A percentile compares a stretch with the other conserved stretches of the same genome.
These are phyloP conservation scores for Battus philenor DNA, from an alignment of 1,140 invertebrate genomes.

Conservation along the genomic window DNA sequence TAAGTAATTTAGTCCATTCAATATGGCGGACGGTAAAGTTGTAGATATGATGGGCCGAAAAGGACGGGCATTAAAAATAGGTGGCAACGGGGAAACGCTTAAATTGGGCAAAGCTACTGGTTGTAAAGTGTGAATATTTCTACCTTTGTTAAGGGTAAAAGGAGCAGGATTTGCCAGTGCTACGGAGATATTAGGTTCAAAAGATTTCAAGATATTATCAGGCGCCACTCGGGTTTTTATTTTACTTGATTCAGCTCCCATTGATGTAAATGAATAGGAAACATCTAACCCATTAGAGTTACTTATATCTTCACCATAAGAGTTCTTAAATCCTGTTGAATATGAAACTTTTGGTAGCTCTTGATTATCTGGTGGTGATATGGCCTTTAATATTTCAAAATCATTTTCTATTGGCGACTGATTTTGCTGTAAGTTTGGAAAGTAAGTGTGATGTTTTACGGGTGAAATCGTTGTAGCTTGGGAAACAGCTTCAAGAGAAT, in stretches of 20 bases:
- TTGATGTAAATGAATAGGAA: constrained; percentile 48
- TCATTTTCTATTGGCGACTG: constrained; percentile 34
- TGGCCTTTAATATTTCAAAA: constrained; percentile 31
- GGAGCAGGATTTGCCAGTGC: constrained; percentile 59
- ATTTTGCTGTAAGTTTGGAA: constrained; percentile 32
- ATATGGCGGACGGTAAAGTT: constrained; percentile 29
- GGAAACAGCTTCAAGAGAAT: constrained; percentile 21
- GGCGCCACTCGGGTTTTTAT: constrained; percentile 53
- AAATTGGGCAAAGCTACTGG: constrained; percentile 76
- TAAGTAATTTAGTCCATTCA: constrained; percentile 36
- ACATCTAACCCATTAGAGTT: constrained; percentile 46
- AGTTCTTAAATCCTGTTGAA: constrained; percentile 58
- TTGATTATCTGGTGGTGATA: constrained; percentile 35
- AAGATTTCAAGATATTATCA: constrained; percentile 23
- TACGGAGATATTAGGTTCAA: constrained; percentile 37
- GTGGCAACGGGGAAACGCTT: constrained; percentile 74
- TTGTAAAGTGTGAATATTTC: constrained; percentile 68
- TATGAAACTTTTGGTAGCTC: constrained; percentile 50
- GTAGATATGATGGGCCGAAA: constrained; percentile 48
- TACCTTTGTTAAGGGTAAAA: constrained; percentile 56
- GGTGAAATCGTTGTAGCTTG: constrained; percentile 21
- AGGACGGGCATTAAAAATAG: constrained; percentile 77
- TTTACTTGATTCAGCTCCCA: constrained; percentile 59
- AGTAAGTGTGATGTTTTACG: constrained; percentile 23
- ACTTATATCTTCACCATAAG: constrained; percentile 58